phyloP scores from a whole-genome alignment of 2,797 vertebrate species.

The Glossophaga mutica region DNA sequence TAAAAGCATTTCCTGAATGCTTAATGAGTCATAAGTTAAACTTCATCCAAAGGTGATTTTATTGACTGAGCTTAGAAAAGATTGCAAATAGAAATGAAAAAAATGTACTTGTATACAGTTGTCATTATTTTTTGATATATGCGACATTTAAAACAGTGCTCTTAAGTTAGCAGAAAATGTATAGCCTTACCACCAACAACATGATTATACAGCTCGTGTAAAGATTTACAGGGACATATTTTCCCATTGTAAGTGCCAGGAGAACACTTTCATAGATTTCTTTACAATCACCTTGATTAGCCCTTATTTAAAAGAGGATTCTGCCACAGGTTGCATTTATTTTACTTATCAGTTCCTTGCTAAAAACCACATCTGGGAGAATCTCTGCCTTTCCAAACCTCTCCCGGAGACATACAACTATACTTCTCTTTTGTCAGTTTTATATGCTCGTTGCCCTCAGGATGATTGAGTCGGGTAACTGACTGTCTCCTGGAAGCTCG shows the following conservation, averaged over 20 bases:
- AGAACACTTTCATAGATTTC: slow-evolving; percentile 17
- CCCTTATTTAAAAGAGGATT: neutral
- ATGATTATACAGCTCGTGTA: neutral
- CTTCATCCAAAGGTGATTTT: neutral
- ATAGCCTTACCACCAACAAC: neutral
- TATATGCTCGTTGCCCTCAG: neutral
- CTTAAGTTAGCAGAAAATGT: neutral
- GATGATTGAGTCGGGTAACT: neutral
- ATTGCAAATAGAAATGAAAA: neutral
- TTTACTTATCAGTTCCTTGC: slow-evolving; percentile 20
- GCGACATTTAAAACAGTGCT: neutral
- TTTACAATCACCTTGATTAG: slow-evolving; percentile 8
- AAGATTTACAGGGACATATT: neutral
- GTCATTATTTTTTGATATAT: neutral
- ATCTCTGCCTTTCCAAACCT: neutral
- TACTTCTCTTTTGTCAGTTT: neutral
- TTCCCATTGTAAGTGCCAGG: neutral
- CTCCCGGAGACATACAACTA: neutral
- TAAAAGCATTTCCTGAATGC: neutral
- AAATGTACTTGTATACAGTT: neutral
- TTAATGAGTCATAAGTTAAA: neutral
- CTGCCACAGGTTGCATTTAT: neutral
- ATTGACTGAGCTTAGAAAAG: neutral
- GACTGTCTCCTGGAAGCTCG: neutral
- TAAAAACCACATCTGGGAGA: neutral